Base-by-base conservation (phyloP, 2,113 vertebrate genomes). In the Sapajus apella region DNA sequence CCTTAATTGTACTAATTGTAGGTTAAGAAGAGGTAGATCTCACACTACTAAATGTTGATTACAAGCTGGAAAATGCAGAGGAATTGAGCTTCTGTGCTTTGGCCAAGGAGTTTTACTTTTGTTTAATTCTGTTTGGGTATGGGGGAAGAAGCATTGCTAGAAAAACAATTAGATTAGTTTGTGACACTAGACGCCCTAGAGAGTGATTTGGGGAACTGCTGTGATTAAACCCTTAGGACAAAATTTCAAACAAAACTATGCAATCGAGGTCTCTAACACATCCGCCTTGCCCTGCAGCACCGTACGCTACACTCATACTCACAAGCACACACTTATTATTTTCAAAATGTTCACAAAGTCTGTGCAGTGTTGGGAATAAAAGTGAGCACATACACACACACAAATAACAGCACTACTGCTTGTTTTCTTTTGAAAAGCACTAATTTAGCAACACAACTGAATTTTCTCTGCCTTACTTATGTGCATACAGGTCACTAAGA, bases 101-200 rank as follows among this genome's bases (percentile, higher is more conserved):
- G 97, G 70, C 37, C 90, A 98, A 97, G 35, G 52, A 98, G 79
- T 87, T 98, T 92, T 94, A 70, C 30, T 90, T 96, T 97, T 68
- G 86, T 93, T 66, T 1, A 91, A 96, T 84, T 75, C 61, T 89
- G 50, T 97, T 94, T 92, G 97, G 79, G 96, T 97, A 90, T 85
- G 56, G 96, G 94, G 5, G 93, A 98, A 97, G 79, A 97, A 98
- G 61, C 72, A 97, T 79, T 96, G 97, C 98, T 98, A 90, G 95
- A 97, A 98, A 96, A 98, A 98, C 92, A 98, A 98, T 97, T 97
- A 98, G 73, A 66, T 95, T 97, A 86, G 92, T 97, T 97, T 97
- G 76, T 97, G 98, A 97, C 95, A 91, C 56, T 88, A 75, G 95
- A 94, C 55, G 96, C 96, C 96, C 96, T 95, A 82, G 97, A 97